Evolutionary conservation across 2,888 invertebrate species (phyloP), one percentile per base, ranked within the genome.

Genomic region (Anticlea derivata): DNA sequence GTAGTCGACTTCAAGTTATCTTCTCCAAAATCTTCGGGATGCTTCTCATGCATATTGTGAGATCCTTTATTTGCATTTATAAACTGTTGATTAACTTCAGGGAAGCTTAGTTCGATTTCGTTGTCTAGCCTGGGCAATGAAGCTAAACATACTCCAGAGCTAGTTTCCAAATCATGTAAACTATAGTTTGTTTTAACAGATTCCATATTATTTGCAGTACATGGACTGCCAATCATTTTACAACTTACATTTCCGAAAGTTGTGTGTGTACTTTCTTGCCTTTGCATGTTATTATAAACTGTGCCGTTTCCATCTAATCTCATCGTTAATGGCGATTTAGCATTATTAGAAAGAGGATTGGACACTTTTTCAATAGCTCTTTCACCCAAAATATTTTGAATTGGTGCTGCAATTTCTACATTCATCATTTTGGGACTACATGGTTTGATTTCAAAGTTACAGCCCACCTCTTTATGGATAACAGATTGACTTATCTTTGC

Each of bases 401-500:
- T 72, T 27, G 87, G 84, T 51, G 88, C 72, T 26, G 88, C 87
- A 45, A 83, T 63, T 72, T 88, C 85, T 13, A 82, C 87, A 80
- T 86, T 88, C 57, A 89, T 66, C 84, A 89, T 87, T 80, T 86
- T 83, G 43, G 91, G 91, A 71, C 91, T 91, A 61, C 90, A 91
- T 17, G 90, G 91, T 58, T 82, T 89, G 54, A 91, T 90, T 78
- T 91, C 91, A 78, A 91, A 91, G 70, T 91, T 91, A 65, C 91
- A 91, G 20, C 90, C 88, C 40, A 91, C 91, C 66, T 91, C 91
- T 75, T 91, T 91, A 60, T 91, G 91, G 57, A 91, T 91, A 13
- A 91, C 83, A 7, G 91, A 91, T 59, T 91, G 91, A 63, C 89
- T 91, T 63, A 91, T 91, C 78, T 91, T 91, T 34, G 91, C 78